Evolutionary conservation across 2,888 invertebrate species (phyloP).

Genomic region (Chalcosyrphus nemorum): DNA sequence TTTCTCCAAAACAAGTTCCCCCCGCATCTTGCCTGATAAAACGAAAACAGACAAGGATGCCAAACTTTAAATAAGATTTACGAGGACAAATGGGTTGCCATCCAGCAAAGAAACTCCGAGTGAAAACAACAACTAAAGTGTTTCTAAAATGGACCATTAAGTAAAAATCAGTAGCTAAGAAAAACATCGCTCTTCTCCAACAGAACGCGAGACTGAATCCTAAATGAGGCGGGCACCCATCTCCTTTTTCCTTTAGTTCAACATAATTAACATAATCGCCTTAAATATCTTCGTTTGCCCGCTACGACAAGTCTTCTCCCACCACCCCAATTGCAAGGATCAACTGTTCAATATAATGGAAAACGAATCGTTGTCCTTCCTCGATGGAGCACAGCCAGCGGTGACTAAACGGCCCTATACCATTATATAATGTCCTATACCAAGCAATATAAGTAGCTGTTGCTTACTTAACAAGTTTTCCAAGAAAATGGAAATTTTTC

Average conservation of each 20-base stretch:
- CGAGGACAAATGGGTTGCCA: slow-evolving; percentile 41
- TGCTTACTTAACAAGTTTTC: slow-evolving; percentile 71
- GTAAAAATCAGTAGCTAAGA: slow-evolving; percentile 35
- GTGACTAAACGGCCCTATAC: slow-evolving; percentile 42
- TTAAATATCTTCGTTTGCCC: slow-evolving; percentile 58
- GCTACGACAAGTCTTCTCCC: neutral
- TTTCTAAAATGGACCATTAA: slow-evolving; percentile 51
- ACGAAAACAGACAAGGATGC: slow-evolving; percentile 27
- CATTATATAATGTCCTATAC: slow-evolving; percentile 30
- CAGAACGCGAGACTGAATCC: slow-evolving; percentile 2
- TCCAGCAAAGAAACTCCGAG: neutral
- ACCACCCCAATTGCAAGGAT: slow-evolving; percentile 22
- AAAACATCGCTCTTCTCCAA: slow-evolving; percentile 31
- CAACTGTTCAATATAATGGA: slow-evolving; percentile 63
- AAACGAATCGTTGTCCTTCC: slow-evolving; percentile 43
- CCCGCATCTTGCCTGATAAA: slow-evolving; percentile 12
- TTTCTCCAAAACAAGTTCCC: slow-evolving; percentile 11
- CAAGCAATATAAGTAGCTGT: slow-evolving; percentile 67
- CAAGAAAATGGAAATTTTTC: slow-evolving; percentile 72
- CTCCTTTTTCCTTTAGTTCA: slow-evolving; percentile 17
- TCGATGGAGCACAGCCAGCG: neutral
- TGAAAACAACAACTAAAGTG: slow-evolving; percentile 56
- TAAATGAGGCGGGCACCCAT: neutral
- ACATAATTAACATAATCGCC: slow-evolving; percentile 71
- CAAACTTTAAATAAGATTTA: slow-evolving; percentile 64